These are phyloP conservation scores for Crotalus tigris DNA, from an alignment of 2,113 vertebrate species.

Conservation along the genomic window DNA sequence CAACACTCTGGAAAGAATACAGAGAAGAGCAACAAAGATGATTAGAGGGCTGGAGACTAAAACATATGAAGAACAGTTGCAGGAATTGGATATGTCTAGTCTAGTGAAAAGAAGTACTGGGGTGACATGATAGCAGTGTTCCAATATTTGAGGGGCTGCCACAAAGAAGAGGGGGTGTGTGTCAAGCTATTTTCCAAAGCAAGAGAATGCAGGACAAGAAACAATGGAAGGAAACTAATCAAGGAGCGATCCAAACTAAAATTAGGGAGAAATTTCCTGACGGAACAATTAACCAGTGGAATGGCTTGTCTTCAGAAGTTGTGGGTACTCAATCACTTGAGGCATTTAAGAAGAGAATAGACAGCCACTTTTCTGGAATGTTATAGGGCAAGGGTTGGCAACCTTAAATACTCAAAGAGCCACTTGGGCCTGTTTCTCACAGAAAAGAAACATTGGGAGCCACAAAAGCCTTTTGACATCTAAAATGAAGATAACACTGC, in stretches of 20 bases:
- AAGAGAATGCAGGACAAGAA: background rate
- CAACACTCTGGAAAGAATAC: background rate
- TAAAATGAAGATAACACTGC: too few relatives aligned
- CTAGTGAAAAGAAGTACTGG: background rate
- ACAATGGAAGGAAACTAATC: background rate
- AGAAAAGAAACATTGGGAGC: too few relatives aligned
- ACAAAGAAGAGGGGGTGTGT: background rate
- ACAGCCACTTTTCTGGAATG: background rate
- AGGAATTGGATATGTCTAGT: background rate
- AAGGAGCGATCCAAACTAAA: background rate
- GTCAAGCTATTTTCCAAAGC: background rate
- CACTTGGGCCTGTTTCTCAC: too few relatives aligned
- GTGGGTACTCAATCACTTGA: background rate
- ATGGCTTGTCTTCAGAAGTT: background rate
- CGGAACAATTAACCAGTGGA: background rate
- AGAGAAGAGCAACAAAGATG: background rate
- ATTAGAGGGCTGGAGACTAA: background rate
- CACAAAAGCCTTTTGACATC: too few relatives aligned
- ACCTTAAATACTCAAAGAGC: too few relatives aligned
- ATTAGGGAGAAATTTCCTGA: background rate
- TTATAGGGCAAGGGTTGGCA: too few relatives aligned
- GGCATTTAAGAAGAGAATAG: background rate
- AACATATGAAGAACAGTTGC: background rate
- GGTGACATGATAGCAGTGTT: background rate
- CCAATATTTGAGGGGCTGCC: background rate